These are phyloP conservation scores for Adineta ricciae DNA, from an alignment of 2,888 invertebrate genomes.

Conservation along the genomic window DNA sequence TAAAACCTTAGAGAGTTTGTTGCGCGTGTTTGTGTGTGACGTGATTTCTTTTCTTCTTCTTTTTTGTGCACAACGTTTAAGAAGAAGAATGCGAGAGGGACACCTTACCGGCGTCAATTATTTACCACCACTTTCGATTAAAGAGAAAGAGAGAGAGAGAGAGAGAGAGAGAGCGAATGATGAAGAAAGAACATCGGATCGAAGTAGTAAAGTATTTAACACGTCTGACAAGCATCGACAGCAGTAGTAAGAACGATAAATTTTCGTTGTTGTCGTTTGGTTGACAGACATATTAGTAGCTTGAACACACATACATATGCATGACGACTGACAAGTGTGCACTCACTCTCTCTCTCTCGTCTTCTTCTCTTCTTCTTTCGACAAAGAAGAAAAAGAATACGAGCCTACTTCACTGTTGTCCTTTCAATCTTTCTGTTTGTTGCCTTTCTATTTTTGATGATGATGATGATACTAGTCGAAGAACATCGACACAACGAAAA, in stretches of 20 bases:
- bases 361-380: background rate
- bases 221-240: conserved; percentile 4
- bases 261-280: background rate
- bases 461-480: background rate
- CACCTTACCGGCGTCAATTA: conserved; percentile 15
- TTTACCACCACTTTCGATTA: conserved; percentile 8
- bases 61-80: conserved; percentile 5
- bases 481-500: background rate
- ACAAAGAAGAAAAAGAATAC: background rate
- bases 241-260: conserved; percentile 5
- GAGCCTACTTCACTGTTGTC: background rate
- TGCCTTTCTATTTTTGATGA: background rate
- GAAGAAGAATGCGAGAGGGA: background rate
- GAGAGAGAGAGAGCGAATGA: background rate
- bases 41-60: conserved; percentile 9
- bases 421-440: background rate
- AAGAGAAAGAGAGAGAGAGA: background rate
- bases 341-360: background rate
- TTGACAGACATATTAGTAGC: conserved; percentile 13
- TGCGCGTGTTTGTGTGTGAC: conserved; percentile 7
- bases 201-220: conserved; percentile 9
- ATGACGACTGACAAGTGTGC: background rate
- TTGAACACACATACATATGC: background rate
- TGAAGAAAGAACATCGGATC: conserved; percentile 13
- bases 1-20: conserved; percentile 13